Evolutionary conservation across 2,888 invertebrate species (phyloP).

Genomic region (Epsilonema sp.): DNA sequence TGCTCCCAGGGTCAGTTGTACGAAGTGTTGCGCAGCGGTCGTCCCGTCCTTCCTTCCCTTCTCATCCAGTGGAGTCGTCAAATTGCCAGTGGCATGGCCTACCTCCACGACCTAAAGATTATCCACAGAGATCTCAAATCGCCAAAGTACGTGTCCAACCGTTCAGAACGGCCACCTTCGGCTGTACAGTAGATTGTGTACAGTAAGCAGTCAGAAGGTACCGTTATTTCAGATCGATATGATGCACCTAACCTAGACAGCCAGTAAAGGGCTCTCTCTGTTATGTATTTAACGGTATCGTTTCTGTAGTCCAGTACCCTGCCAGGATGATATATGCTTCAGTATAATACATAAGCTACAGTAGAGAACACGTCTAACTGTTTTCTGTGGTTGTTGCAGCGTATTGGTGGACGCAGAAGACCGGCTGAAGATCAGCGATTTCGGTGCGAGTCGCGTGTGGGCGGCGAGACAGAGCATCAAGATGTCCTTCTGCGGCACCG

Average conservation of each 20-base stretch:
- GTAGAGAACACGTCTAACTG: too few relatives aligned
- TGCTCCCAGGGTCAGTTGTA: conserved; percentile 86
- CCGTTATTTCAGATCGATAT: too few relatives aligned
- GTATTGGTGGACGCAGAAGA: conserved; percentile 34
- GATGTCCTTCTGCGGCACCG: conserved; percentile 95
- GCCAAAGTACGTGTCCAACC: conserved; percentile 76
- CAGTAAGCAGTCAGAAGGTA: too few relatives aligned
- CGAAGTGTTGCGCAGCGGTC: conserved; percentile 48
- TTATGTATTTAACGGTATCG: not conserved
- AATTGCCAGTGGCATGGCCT: conserved; percentile 87
- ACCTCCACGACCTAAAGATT: conserved; percentile 82
- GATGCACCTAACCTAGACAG: too few relatives aligned
- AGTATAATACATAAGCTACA: too few relatives aligned
- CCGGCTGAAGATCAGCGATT: conserved; percentile 81
- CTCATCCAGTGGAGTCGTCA: conserved; percentile 71
- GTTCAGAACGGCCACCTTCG: not conserved
- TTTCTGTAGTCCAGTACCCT: not conserved
- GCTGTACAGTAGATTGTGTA: too few relatives aligned
- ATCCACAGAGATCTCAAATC: conserved; percentile 96
- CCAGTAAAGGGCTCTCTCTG: too few relatives aligned
- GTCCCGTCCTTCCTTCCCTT: conserved; percentile 5
- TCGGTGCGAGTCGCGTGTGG: conserved; percentile 84
- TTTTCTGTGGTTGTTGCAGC: too few relatives aligned
- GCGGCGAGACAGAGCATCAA: conserved; percentile 61
- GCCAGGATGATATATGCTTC: too few relatives aligned